Evolutionary conservation across 2,113 vertebrate species (phyloP).

Genomic region (Plectropomus leopardus): DNA sequence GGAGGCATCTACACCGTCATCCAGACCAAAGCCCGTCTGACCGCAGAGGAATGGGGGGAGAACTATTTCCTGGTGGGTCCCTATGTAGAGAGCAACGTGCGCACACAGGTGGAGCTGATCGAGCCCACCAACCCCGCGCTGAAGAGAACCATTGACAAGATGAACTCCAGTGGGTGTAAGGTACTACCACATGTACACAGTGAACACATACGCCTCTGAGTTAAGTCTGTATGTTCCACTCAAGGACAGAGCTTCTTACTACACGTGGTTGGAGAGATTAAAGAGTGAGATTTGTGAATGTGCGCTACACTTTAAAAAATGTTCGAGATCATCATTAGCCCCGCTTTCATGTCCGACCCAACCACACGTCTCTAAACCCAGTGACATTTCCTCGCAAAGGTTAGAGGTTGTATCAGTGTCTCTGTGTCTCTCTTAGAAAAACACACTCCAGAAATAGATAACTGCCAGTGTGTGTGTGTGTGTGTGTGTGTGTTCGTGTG

Average conservation of each 20-base stretch:
- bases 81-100: constrained; percentile 92
- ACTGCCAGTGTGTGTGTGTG: neutral
- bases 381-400: constrained; percentile 83
- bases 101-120: constrained; percentile 94
- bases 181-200: constrained; percentile 74
- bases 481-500: constrained; percentile 5
- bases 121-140: constrained; percentile 89
- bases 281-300: constrained; percentile 16
- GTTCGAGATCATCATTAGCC: constrained; percentile 8
- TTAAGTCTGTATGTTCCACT: constrained; percentile 11
- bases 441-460: constrained; percentile 68
- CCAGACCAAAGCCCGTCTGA: constrained; percentile 95
- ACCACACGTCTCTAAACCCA: constrained; percentile 39
- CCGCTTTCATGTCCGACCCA: constrained; percentile 23
- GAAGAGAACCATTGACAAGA: constrained; percentile 91
- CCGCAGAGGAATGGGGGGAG: constrained; percentile 93
- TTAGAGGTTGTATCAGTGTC: constrained; percentile 82
- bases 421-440: constrained; percentile 34
- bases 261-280: neutral
- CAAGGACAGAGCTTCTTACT: neutral
- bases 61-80: constrained; percentile 96
- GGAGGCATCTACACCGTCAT: constrained; percentile 96
- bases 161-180: constrained; percentile 95
- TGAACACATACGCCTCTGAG: constrained; percentile 26
- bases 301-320: neutral